Conservation (phyloP, 2,797 vertebrate genomes). For the Trichosurus vulpecula region DNA sequence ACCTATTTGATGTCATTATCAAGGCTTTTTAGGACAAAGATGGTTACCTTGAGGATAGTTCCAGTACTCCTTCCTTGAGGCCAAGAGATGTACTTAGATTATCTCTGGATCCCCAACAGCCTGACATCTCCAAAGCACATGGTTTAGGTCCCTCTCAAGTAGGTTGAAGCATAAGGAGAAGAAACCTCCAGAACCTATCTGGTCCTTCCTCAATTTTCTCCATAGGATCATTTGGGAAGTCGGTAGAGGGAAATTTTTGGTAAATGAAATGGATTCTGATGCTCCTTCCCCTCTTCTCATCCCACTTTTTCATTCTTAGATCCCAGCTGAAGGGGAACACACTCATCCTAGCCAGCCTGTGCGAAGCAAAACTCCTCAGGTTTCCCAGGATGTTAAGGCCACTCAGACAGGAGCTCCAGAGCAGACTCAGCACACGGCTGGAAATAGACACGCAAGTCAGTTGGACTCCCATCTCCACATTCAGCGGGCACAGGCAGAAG, state of each 20-base stretch:
- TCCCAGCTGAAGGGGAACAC: slow-evolving; percentile 89
- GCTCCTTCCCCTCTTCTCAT: background rate
- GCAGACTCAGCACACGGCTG: slow-evolving; percentile 86
- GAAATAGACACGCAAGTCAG: slow-evolving; percentile 86
- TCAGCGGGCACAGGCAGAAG: slow-evolving; percentile 88
- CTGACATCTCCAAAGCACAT: background rate
- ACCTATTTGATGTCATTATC: background rate
- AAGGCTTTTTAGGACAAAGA: background rate
- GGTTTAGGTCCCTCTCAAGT: accelerated
- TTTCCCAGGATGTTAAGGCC: slow-evolving; percentile 91
- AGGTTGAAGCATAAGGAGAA: background rate
- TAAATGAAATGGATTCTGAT: background rate
- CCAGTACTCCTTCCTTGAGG: background rate
- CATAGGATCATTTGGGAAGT: background rate
- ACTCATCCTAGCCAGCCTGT: slow-evolving; percentile 48
- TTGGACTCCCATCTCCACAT: slow-evolving; percentile 89
- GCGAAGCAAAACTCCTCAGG: slow-evolving; percentile 90
- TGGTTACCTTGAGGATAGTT: background rate
- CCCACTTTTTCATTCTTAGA: slow-evolving; percentile 78
- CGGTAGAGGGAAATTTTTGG: accelerated
- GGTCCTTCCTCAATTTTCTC: background rate
- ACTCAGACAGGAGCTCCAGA: slow-evolving; percentile 81
- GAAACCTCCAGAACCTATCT: background rate
- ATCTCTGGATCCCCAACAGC: background rate
- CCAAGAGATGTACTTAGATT: background rate